Percentiles rank a stretch among this genome's conserved stretches.
Evolutionary conservation across 2,797 vertebrate genomes (phyloP).

Genomic region (Pempheris klunzingeri): DNA sequence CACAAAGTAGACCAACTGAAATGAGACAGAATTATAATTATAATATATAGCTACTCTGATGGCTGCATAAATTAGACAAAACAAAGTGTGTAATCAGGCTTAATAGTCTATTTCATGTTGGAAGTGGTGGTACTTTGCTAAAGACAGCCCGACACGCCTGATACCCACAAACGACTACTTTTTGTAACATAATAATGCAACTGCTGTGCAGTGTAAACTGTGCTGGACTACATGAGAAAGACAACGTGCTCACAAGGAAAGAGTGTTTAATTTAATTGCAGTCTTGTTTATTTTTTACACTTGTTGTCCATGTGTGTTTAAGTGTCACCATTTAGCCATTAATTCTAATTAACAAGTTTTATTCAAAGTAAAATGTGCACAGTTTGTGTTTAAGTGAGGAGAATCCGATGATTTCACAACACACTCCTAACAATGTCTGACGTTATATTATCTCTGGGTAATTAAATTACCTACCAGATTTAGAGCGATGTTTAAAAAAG

Average conservation of each 20-base stretch:
- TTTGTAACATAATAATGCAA: constrained; percentile 11
- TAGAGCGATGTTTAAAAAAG: constrained; percentile 59
- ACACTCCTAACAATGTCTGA: constrained; percentile 2
- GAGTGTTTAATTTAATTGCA: background rate
- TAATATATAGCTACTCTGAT: background rate
- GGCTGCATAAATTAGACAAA: constrained; percentile 43
- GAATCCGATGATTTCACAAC: constrained; percentile 9
- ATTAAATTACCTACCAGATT: constrained; percentile 65
- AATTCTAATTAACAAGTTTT: background rate
- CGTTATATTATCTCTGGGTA: constrained; percentile 44
- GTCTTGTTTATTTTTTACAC: background rate
- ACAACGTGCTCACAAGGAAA: background rate
- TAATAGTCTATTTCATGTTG: constrained; percentile 35
- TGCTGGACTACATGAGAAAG: background rate
- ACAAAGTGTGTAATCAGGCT: constrained; percentile 30
- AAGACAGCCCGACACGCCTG: constrained; percentile 4
- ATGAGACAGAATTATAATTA: constrained; percentile 21
- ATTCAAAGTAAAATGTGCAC: background rate
- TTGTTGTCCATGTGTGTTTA: background rate
- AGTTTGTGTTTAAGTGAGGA: constrained; percentile 15
- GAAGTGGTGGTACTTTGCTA: constrained; percentile 18
- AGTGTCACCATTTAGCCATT: background rate
- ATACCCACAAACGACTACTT: background rate
- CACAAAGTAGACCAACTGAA: constrained; percentile 26
- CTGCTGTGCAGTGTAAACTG: constrained; percentile 4